Evolutionary conservation across 2,888 invertebrate genomes (phyloP).

Genomic region (Chymomyza amoena): DNA sequence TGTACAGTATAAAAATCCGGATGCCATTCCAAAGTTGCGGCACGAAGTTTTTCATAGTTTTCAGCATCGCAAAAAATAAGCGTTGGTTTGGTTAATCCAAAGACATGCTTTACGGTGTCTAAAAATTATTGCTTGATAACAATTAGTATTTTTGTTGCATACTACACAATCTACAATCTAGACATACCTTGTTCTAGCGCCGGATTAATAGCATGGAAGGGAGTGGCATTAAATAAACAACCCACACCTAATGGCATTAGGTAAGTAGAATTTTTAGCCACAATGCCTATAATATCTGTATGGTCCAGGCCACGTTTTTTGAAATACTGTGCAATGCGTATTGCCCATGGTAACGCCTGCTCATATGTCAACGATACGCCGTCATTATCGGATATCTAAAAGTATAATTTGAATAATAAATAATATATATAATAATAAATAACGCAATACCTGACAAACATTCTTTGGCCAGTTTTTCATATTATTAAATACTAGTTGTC

Average conservation of each 20-base stretch:
- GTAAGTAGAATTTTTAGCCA: constrained; percentile 54
- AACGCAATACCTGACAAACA: constrained; percentile 32
- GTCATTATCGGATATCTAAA: constrained; percentile 42
- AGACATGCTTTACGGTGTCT: constrained; percentile 32
- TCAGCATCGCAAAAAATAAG: constrained; percentile 60
- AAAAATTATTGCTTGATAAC: background rate
- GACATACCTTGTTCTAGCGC: constrained; percentile 44
- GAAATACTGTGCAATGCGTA: constrained; percentile 49
- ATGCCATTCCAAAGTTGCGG: constrained; percentile 40
- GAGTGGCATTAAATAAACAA: constrained; percentile 50
- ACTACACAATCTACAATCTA: background rate
- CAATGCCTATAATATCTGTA: constrained; percentile 58
- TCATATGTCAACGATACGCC: constrained; percentile 35
- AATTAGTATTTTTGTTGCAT: background rate
- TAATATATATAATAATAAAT: too few species aligned
- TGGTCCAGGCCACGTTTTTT: constrained; percentile 42
- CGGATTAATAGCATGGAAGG: constrained; percentile 61
- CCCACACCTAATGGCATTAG: constrained; percentile 57
- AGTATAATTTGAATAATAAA: background rate
- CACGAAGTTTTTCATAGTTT: constrained; percentile 38
- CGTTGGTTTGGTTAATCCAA: constrained; percentile 50
- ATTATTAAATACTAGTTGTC: constrained; percentile 26
- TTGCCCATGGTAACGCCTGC: constrained; percentile 42
- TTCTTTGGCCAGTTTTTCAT: constrained; percentile 35
- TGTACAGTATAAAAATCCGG: constrained; percentile 38